Evolutionary conservation across 2,113 vertebrate genomes (phyloP), one percentile per base, ranked within the genome.

Genomic region (Phalacrocorax pelagicus): DNA sequence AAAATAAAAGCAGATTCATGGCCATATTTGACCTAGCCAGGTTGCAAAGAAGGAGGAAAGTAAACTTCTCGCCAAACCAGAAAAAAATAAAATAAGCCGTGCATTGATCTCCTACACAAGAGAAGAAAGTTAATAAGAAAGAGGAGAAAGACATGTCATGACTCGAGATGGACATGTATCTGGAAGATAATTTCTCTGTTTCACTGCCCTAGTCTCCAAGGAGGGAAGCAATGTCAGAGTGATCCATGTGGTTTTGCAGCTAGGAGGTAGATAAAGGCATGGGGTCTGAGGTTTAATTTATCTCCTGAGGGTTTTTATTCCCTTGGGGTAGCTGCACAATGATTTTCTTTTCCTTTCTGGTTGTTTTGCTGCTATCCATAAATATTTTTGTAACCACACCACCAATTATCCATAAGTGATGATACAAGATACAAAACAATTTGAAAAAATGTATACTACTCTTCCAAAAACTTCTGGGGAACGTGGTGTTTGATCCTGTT

Each of bases 371-470:
- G 55, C 36, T 73, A 8, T 46, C 20, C n/a, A 26, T 42, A 61
- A 69, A 62, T 22, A 19, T 18, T 32, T 61, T 23, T 54, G 47
- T 72, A n/a, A 61, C 38, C 16, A 23, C 13, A 14, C 5, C 52
- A 16, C n/a, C 1, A 5, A 22, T 52, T 16, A 47, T 40, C 54
- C 3, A 0, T 26, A 46, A 40, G 46, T 32, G 21, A 44, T n/a
- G 30, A 38, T 51, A n/a, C 17, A 59, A 66, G 52, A 71, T 29
- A 46, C 5, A 59, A 23, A 58, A 52, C 1, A 2, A 46, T 38
- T 59, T 65, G 32, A 49, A n/a, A 83, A 83, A 61, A 30, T 10
- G 27, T 30, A 17, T 58, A 9, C 17, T 57, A 6, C 27, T 65
- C 2, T 36, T 72, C 51, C 51, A 58, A 85, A 65, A 47, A 51